phyloP scores from a whole-genome alignment of 2,797 vertebrate species.

The Dallia pectoralis region DNA sequence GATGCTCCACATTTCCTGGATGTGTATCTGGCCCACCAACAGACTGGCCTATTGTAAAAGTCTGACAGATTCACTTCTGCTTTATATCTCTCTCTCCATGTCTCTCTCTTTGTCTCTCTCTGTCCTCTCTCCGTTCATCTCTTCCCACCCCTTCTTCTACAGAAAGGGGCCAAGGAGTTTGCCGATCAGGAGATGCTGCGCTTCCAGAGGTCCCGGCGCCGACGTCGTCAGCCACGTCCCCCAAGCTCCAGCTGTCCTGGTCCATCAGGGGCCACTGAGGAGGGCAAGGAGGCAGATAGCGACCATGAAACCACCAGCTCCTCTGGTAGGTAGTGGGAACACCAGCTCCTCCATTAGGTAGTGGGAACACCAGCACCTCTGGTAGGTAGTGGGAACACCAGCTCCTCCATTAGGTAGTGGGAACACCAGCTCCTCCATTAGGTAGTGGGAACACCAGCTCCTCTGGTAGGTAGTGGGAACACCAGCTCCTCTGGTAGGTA shows the following conservation, averaged over 20 bases:
- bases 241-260: conserved; percentile 77
- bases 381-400: not conserved
- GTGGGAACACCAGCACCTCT: too few relatives aligned
- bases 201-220: conserved; percentile 83
- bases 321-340: conserved; percentile 51
- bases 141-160: conserved; percentile 26
- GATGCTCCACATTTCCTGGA: not conserved
- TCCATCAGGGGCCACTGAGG: conserved; percentile 74
- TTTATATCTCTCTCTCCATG: not conserved
- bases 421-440: conserved; percentile 79
- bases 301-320: conserved; percentile 90
- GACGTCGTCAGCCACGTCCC: conserved; percentile 78
- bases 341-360: not conserved
- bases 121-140: not conserved
- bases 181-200: conserved; percentile 88
- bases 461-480: conserved; percentile 80
- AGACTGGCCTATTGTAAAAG: not conserved
- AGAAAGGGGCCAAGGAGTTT: conserved; percentile 98
- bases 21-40: not conserved
- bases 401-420: conserved; percentile 66
- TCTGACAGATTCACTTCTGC: not conserved
- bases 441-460: not conserved
- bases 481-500: conserved; percentile 72
- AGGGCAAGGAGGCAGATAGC: conserved; percentile 88
- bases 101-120: not conserved